Base-by-base conservation (phyloP, 2,797 vertebrate species). In the Pogonophryne albipinna region DNA sequence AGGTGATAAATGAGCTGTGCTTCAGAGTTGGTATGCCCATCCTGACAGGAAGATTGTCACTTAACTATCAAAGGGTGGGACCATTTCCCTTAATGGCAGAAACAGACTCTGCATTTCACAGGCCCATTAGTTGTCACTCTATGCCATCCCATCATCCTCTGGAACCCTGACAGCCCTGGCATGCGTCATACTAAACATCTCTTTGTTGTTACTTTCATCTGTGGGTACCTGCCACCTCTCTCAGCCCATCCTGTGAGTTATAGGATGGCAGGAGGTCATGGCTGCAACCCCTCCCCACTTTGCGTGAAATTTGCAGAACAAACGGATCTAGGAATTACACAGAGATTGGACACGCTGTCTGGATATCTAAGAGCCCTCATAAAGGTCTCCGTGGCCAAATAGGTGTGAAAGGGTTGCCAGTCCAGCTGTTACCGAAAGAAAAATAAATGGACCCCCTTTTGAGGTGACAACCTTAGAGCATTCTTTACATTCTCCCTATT, bases 161-260 rank as follows among this genome's bases (percentile, higher is more conserved):
- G 85, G 80, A 89, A 87, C 90, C 83, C 85, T 82, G 93, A 90
- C 93, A 83, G 89, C 12, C 0, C 72, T 34, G 57, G 82, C 81
- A 83, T 79, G 89, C 90, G 91, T 93, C 81, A 1, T 95, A 94
- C 95, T 95, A 86, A 91, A 91, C 84, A 84, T 89, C 88, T 91
- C 88, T 95, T 96, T 97, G 95, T 96, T 97, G 94, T 90, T 84
- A 80, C 85, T 97, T 97, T 98, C 94, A 97, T 97, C 94, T 96
- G 82, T 70, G 83, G 89, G 91, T 46, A 90, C 94, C 94, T 95
- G 94, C 95, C 94, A 94, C 85, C 89, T 88, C 93, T 72, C 85
- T 90, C 91, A 89, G 90, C 93, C 93, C 94, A 92, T 95, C 89
- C 90, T 83, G 91, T 96, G 96, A 97, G 89, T 97, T 96, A 97